Conservation (phyloP, 92 coral and sea anemone genomes). For the Scolanthus callimorphus region DNA sequence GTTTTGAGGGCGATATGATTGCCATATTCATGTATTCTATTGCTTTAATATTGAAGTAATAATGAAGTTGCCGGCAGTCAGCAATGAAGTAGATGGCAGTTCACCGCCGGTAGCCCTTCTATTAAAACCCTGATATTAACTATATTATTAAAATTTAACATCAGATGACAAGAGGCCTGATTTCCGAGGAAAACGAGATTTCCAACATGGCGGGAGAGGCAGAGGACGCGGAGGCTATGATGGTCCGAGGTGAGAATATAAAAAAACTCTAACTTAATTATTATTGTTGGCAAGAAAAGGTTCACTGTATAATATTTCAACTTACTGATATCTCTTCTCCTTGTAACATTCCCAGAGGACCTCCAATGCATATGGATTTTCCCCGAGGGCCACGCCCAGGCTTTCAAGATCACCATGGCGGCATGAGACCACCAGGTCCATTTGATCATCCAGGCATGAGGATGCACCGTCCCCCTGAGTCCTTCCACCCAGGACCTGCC, state of each 20-base stretch:
- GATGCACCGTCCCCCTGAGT: slow-evolving; percentile 51
- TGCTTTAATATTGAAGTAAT: too few species aligned
- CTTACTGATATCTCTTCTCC: too few species aligned
- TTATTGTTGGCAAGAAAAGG: too few species aligned
- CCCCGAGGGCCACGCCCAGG: slow-evolving; percentile 48
- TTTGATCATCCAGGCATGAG: slow-evolving; percentile 33
- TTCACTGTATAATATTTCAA: too few species aligned
- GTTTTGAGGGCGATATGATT: too few species aligned
- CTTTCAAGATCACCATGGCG: slow-evolving; percentile 6
- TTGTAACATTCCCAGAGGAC: slow-evolving; percentile 36
- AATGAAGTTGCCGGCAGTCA: too few species aligned
- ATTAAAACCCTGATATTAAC: too few species aligned
- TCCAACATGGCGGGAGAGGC: slow-evolving; percentile 37
- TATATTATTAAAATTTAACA: too few species aligned
- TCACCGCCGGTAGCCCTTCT: too few species aligned
- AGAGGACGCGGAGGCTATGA: slow-evolving; percentile 59
- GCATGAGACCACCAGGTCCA: slow-evolving; percentile 27
- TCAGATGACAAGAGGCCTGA: slow-evolving; percentile 42
- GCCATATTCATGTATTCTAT: too few species aligned
- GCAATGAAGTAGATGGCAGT: too few species aligned
- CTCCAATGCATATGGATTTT: slow-evolving; percentile 47
- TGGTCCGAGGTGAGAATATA: slow-evolving; percentile 18
- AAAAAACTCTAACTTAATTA: too few species aligned
- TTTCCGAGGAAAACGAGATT: slow-evolving; percentile 36
- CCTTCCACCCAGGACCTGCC: slow-evolving; percentile 29